These are phyloP conservation scores for Lissocephala sabroskyi DNA, from an alignment of 2,888 invertebrate species.

Conservation along the genomic window DNA sequence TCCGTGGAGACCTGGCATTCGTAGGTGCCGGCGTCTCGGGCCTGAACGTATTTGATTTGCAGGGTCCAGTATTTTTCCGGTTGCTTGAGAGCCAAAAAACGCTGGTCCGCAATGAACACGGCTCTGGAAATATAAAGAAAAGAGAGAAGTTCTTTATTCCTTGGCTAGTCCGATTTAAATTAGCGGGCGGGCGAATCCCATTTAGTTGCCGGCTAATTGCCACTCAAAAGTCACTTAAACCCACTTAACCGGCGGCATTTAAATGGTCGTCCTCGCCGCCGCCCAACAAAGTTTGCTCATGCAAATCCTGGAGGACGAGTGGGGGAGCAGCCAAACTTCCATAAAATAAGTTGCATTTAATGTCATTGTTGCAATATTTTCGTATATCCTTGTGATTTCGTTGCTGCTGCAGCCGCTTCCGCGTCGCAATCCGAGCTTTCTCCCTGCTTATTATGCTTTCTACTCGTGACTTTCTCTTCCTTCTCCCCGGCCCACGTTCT, in stretches of 20 bases:
- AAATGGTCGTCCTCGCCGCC: constrained; percentile 27
- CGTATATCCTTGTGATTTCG: constrained; percentile 13
- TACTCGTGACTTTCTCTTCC: no score
- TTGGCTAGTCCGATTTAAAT: no score
- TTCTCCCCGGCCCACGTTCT: no score
- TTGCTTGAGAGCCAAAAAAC: constrained; percentile 85
- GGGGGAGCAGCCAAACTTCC: no score
- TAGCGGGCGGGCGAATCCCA: constrained; percentile 32
- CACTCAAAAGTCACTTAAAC: constrained; percentile 60
- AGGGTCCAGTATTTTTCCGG: constrained; percentile 82
- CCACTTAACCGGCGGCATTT: constrained; percentile 64
- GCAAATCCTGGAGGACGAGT: background rate
- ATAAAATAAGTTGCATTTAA: constrained; percentile 61
- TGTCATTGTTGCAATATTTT: constrained; percentile 63
- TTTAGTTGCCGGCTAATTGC: constrained; percentile 53
- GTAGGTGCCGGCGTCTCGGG: constrained; percentile 91
- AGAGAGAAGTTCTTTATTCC: no score
- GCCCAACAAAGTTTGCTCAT: constrained; percentile 34
- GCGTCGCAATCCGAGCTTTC: no score
- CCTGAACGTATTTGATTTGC: constrained; percentile 92
- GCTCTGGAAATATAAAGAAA: constrained; percentile 67
- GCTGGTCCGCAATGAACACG: constrained; percentile 93
- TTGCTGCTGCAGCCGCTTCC: constrained; percentile 45
- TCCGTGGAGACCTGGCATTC: constrained; percentile 96
- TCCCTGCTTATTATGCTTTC: constrained; percentile 56